Evolutionary conservation across 2,888 invertebrate genomes (phyloP).

Genomic region (Liposcelis brunnea): DNA sequence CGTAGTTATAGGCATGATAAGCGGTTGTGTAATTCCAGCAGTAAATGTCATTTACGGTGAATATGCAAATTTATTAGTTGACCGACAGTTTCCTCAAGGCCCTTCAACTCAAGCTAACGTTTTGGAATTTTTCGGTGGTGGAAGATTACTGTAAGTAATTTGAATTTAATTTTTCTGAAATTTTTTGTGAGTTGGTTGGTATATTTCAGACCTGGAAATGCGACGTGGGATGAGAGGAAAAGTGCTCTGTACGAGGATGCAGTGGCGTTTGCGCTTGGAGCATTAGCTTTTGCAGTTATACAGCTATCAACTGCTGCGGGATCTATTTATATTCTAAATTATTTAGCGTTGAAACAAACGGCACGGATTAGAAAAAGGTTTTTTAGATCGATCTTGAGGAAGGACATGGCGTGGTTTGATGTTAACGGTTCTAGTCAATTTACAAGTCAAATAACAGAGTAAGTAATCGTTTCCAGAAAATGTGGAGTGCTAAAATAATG

Average conservation of each 20-base stretch:
- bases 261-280: too few species aligned
- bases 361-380: slow-evolving; percentile 27
- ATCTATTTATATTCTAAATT: neutral
- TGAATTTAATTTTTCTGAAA: too few species aligned
- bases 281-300: too few species aligned
- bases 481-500: too few species aligned
- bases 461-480: slow-evolving; percentile 17
- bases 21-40: slow-evolving; percentile 12
- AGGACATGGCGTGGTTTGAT: slow-evolving; percentile 29
- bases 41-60: slow-evolving; percentile 16
- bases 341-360: slow-evolving; percentile 21
- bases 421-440: slow-evolving; percentile 26
- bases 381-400: slow-evolving; percentile 25
- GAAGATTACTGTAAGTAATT: slow-evolving; percentile 11
- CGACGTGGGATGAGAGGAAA: too few species aligned
- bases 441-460: slow-evolving; percentile 27
- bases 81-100: slow-evolving; percentile 10
- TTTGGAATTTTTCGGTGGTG: slow-evolving; percentile 13
- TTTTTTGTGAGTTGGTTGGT: too few species aligned
- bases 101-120: slow-evolving; percentile 10
- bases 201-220: too few species aligned
- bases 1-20: slow-evolving; percentile 3
- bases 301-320: too few species aligned
- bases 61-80: slow-evolving; percentile 14
- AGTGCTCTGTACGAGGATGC: too few species aligned